Percentiles rank a stretch among this genome's conserved stretches.
These are phyloP conservation scores for Polypterus bichir DNA, from an alignment of 2,113 vertebrate genomes.

Conservation along the genomic window DNA sequence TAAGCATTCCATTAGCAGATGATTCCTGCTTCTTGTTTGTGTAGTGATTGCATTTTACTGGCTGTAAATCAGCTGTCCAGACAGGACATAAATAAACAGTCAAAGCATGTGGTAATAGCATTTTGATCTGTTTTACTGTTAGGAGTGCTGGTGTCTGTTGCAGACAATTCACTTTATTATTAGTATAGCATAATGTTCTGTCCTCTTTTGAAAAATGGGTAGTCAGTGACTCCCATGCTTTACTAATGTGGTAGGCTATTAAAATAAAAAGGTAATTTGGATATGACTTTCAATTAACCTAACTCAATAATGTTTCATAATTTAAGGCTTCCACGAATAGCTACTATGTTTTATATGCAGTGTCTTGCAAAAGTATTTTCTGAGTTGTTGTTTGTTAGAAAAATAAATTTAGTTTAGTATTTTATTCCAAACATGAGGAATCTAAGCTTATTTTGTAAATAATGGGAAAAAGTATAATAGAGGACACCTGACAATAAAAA, in stretches of 20 bases:
- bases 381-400: too few species aligned
- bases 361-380: too few species aligned
- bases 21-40: conserved; percentile 76
- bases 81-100: conserved; percentile 88
- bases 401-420: too few species aligned
- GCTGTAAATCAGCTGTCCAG: conserved; percentile 78
- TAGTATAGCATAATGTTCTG: conserved; percentile 34
- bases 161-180: conserved; percentile 57
- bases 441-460: too few species aligned
- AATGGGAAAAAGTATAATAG: too few species aligned
- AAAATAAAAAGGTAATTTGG: conserved; percentile 55
- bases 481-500: too few species aligned
- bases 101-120: conserved; percentile 79
- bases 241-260: conserved; percentile 56
- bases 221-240: conserved; percentile 24
- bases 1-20: conserved; percentile 91
- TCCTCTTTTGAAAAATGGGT: conserved; percentile 44
- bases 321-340: too few species aligned
- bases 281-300: conserved; percentile 73
- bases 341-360: too few species aligned
- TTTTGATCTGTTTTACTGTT: conserved; percentile 78
- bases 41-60: conserved; percentile 72
- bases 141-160: conserved; percentile 56
- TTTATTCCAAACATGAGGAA: too few species aligned
- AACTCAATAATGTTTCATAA: conserved; percentile 11